Evolutionary conservation across 1,140 invertebrate species (phyloP).

Genomic region (Nautilus pompilius): DNA sequence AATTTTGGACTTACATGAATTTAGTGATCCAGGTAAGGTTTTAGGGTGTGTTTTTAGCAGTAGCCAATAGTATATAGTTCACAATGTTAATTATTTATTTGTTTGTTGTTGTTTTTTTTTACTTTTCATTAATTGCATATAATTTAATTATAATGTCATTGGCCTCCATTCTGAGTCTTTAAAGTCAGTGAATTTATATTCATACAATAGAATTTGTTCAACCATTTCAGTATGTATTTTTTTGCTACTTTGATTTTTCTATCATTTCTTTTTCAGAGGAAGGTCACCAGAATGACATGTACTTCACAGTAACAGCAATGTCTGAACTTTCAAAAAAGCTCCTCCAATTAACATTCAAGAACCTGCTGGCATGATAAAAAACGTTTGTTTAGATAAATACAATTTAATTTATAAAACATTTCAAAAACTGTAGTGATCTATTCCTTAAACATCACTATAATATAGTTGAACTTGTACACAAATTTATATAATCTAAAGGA

Average conservation of each 20-base stretch:
- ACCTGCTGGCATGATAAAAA: constrained; percentile 8
- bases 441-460: too few relatives aligned
- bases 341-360: constrained; percentile 36
- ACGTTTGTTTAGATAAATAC: too few relatives aligned
- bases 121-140: background rate
- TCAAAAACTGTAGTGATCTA: too few relatives aligned
- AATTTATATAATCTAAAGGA: too few relatives aligned
- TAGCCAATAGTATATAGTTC: background rate
- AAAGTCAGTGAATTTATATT: background rate
- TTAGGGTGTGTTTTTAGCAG: background rate
- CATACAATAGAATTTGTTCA: background rate
- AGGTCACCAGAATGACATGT: constrained; percentile 43
- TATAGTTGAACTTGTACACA: too few relatives aligned
- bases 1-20: constrained; percentile 50
- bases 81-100: too few relatives aligned
- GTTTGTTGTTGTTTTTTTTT: too few relatives aligned
- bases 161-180: background rate
- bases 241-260: too few relatives aligned
- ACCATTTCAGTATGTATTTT: background rate
- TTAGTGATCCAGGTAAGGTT: constrained; percentile 37
- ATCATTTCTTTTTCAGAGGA: constrained; percentile 37
- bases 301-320: constrained; percentile 44
- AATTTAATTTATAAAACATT: too few relatives aligned
- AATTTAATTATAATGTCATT: background rate
- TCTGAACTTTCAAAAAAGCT: constrained; percentile 47